Percentiles rank a stretch among this genome's conserved stretches.
phyloP scores from a whole-genome alignment of 2,797 vertebrate species.

The Phataginus tetradactyla region DNA sequence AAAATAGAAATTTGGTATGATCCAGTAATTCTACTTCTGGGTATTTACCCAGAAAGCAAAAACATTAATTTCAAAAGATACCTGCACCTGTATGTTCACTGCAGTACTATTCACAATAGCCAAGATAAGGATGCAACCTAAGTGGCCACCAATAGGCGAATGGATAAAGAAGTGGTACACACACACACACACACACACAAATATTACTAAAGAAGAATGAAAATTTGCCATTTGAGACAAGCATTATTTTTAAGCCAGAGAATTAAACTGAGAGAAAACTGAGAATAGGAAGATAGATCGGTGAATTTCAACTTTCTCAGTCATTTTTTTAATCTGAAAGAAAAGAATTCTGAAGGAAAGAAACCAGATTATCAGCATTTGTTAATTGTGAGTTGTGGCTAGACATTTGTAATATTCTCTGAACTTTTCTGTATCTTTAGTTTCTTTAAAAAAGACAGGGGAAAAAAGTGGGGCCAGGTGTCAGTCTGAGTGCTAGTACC shows the following conservation, averaged over 20 bases:
- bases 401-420: neutral
- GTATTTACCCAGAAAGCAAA: too few relatives aligned
- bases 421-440: neutral
- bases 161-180: too few relatives aligned
- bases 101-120: too few relatives aligned
- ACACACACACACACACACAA: too few relatives aligned
- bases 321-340: slow-evolving; percentile 2
- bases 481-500: neutral
- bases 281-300: neutral
- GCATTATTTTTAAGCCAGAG: neutral
- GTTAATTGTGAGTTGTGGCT: neutral
- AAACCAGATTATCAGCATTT: neutral
- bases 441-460: neutral
- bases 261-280: neutral
- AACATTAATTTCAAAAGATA: too few relatives aligned
- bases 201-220: too few relatives aligned
- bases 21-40: too few relatives aligned
- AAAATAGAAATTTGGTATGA: too few relatives aligned
- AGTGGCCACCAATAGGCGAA: too few relatives aligned
- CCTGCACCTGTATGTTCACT: too few relatives aligned
- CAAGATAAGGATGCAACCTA: too few relatives aligned
- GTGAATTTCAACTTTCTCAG: neutral
- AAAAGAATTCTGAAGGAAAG: neutral
- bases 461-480: neutral
- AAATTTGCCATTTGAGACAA: neutral